Conservation (phyloP, 2,888 invertebrate species). For the Perizoma flavofasciatum region DNA sequence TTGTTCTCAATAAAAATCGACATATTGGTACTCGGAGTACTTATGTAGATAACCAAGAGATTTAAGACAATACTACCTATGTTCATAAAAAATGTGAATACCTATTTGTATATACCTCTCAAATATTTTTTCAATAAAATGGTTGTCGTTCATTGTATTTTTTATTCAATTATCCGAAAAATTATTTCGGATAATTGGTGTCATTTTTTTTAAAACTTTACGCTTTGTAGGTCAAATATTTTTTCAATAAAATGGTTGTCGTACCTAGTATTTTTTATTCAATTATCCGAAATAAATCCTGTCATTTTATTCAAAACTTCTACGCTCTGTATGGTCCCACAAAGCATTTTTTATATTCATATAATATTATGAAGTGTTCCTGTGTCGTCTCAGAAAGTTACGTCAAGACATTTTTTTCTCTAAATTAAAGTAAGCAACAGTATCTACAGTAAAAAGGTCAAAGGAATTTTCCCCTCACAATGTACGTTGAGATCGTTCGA, state of each 20-base stretch:
- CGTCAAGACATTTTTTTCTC: background rate
- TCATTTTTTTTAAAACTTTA: too few relatives aligned
- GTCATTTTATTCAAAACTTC: too few relatives aligned
- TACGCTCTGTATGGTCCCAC: too few relatives aligned
- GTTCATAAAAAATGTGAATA: too few relatives aligned
- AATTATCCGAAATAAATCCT: too few relatives aligned
- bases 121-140: constrained; percentile 8
- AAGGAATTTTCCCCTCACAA: constrained; percentile 4
- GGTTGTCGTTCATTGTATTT: constrained; percentile 14
- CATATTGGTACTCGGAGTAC: too few relatives aligned
- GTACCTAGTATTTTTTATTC: constrained; percentile 1
- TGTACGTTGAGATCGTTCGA: constrained; percentile 1
- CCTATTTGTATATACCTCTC: too few relatives aligned
- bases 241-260: constrained; percentile 19
- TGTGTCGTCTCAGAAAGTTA: background rate
- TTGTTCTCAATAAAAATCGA: too few relatives aligned
- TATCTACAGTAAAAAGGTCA: background rate
- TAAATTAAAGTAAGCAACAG: background rate
- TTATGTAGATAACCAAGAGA: too few relatives aligned
- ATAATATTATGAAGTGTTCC: background rate
- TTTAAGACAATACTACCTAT: too few relatives aligned
- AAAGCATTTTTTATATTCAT: too few relatives aligned
- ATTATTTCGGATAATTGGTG: too few relatives aligned
- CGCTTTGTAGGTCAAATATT: constrained; percentile 5
- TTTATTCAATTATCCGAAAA: background rate